Conservation (phyloP, 2,888 invertebrate species). For the Cosmia pyralina region DNA sequence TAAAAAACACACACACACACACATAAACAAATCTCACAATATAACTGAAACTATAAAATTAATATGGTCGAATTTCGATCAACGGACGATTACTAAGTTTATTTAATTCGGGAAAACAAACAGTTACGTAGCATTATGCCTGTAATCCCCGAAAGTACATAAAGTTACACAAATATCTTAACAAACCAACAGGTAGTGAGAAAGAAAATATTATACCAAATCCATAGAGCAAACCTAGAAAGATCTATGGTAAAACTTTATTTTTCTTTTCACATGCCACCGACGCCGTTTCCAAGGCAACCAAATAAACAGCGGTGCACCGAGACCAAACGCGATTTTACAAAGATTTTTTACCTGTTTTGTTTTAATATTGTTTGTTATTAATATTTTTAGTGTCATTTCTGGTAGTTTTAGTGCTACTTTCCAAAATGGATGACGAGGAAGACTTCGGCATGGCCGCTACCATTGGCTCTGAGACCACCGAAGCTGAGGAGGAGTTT, state of each 20-base stretch:
- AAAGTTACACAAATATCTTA: too few species aligned
- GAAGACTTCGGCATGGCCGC: conserved; percentile 78
- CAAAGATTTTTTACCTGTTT: conserved; percentile 67
- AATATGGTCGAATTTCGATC: too few species aligned
- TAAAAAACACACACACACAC: too few species aligned
- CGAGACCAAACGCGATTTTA: conserved; percentile 54
- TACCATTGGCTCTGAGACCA: conserved; percentile 82
- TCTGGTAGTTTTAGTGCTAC: conserved; percentile 44
- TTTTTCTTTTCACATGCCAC: conserved; percentile 33
- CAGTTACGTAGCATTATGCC: too few species aligned
- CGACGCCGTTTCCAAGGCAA: conserved; percentile 71
- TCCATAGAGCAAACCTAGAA: neutral
- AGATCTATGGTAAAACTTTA: conserved; percentile 42
- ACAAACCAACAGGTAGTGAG: too few species aligned
- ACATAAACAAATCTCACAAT: too few species aligned
- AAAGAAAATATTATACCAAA: neutral
- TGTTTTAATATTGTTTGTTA: conserved; percentile 65
- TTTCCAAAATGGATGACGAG: conserved; percentile 75
- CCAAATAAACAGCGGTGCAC: conserved; percentile 68
- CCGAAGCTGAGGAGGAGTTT: conserved; percentile 86
- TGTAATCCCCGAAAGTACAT: too few species aligned
- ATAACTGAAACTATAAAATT: too few species aligned
- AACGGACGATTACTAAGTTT: too few species aligned
- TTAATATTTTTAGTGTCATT: conserved; percentile 58
- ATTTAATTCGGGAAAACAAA: too few species aligned